Conservation (phyloP, 2,113 vertebrate genomes). For the Herpailurus yagouaroundi region DNA sequence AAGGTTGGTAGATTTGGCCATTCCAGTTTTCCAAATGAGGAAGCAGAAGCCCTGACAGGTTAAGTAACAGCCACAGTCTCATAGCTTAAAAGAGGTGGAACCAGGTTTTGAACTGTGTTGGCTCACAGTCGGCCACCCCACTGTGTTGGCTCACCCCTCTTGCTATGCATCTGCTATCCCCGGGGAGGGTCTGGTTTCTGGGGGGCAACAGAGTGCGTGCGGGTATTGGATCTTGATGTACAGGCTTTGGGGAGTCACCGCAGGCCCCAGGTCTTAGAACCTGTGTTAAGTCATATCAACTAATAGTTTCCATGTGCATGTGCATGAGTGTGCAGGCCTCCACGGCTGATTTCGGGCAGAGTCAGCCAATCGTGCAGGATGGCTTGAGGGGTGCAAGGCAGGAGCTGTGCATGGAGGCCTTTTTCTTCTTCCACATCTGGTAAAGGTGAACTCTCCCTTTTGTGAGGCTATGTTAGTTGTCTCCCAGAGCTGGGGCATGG, state of each 20-base stretch:
- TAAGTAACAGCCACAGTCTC: not conserved
- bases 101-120: not conserved
- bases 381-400: not conserved
- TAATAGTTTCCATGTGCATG: not conserved
- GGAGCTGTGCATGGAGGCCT: no score
- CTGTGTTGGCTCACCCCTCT: no score
- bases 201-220: not conserved
- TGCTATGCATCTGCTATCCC: not conserved
- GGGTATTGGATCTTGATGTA: not conserved
- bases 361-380: not conserved
- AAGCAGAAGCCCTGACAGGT: not conserved
- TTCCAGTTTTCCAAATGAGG: conserved; percentile 8
- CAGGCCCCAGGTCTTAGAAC: not conserved
- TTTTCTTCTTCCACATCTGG: not conserved
- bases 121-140: not conserved
- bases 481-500: not conserved
- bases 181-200: not conserved
- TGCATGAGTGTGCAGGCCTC: no score
- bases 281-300: not conserved
- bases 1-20: not conserved
- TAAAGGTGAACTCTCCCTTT: not conserved
- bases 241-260: not conserved
- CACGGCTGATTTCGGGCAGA: not conserved
- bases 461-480: not conserved
- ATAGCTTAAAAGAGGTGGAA: not conserved